Evolutionary conservation across 2,113 vertebrate species (phyloP).

Genomic region (Callaeas wilsoni): DNA sequence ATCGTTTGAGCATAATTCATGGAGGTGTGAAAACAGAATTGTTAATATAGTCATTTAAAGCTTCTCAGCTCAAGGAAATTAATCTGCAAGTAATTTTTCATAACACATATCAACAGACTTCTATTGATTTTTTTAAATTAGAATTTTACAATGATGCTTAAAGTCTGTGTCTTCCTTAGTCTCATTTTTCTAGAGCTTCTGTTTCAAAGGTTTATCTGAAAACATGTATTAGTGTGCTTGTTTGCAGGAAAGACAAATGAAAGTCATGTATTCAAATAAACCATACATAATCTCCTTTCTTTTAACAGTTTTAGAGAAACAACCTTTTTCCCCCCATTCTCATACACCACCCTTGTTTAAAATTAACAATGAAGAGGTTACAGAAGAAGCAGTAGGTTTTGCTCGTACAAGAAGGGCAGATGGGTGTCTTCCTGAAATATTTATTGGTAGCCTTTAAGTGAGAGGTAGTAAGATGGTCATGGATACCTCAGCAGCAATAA

Average conservation of each 20-base stretch:
- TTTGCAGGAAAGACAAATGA: not conserved
- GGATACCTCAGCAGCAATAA: not conserved
- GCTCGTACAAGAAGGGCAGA: not conserved
- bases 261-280: not conserved
- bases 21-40: conserved; percentile 56
- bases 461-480: not conserved
- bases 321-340: not conserved
- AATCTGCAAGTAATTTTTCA: conserved; percentile 59
- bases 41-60: conserved; percentile 48
- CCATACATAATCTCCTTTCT: not conserved
- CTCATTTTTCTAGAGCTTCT: conserved; percentile 51
- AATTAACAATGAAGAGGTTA: not conserved
- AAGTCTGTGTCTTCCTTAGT: conserved; percentile 29
- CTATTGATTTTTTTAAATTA: conserved; percentile 43
- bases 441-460: not conserved
- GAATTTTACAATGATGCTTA: conserved; percentile 38
- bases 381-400: not conserved
- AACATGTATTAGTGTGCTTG: not conserved
- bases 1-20: conserved; percentile 45
- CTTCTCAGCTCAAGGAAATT: conserved; percentile 59
- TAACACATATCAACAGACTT: conserved; percentile 26
- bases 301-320: not conserved
- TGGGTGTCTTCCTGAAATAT: not conserved
- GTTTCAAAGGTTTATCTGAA: conserved; percentile 31
- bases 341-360: not conserved